These are phyloP conservation scores for Netelia virgata DNA, from an alignment of 2,888 invertebrate species.

Conservation along the genomic window DNA sequence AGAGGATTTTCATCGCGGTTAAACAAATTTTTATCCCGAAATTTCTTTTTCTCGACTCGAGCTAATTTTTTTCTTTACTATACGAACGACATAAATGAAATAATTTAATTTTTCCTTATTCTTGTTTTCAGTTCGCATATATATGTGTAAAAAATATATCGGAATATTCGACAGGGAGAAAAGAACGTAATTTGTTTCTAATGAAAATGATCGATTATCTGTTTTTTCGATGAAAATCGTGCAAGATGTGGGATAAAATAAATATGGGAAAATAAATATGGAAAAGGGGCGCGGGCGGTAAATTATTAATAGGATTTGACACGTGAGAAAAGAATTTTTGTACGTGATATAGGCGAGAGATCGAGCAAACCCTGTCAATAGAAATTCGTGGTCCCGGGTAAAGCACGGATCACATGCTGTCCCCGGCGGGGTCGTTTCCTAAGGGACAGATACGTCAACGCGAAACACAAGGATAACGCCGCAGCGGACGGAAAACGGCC, in stretches of 20 bases:
- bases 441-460: slow-evolving; percentile 84
- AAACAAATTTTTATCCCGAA: slow-evolving; percentile 65
- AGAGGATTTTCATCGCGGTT: slow-evolving; percentile 81
- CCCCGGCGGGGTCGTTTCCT: slow-evolving; percentile 78
- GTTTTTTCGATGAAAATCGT: no score
- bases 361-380: slow-evolving; percentile 74
- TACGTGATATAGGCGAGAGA: background rate
- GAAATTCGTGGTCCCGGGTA: slow-evolving; percentile 72
- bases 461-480: slow-evolving; percentile 50
- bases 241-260: no score
- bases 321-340: background rate
- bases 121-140: no score
- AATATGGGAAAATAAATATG: no score
- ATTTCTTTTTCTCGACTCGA: slow-evolving; percentile 22
- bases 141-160: no score
- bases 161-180: no score
- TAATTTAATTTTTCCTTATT: no score
- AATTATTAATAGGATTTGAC: no score
- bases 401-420: slow-evolving; percentile 61
- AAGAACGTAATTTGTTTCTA: no score
- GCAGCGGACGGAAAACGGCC: slow-evolving; percentile 57
- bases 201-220: no score
- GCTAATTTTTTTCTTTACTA: slow-evolving; percentile 25
- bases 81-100: no score
- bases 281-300: no score